phyloP scores from a whole-genome alignment of 2,797 vertebrate genomes.

The Anolis apletophallus region DNA sequence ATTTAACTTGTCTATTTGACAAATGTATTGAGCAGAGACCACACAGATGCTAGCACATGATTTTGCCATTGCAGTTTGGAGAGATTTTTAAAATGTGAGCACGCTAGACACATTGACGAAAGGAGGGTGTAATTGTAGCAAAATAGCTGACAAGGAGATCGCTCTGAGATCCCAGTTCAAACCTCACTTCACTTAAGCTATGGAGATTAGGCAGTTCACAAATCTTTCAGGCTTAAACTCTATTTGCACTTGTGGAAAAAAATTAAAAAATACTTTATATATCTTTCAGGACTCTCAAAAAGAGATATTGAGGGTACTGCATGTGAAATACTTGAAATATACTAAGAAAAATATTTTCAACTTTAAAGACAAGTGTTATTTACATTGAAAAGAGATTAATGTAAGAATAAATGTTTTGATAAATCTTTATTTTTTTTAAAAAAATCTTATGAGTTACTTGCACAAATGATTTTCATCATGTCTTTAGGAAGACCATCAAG shows the following conservation, averaged over 20 bases:
- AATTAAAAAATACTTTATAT: background rate
- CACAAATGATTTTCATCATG: no score
- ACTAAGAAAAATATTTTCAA: background rate
- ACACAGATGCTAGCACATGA: constrained; percentile 72
- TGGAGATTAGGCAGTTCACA: background rate
- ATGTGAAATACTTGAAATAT: background rate
- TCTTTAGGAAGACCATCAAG: background rate
- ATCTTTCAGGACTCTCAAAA: background rate
- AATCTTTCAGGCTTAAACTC: background rate
- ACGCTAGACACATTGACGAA: constrained; percentile 67
- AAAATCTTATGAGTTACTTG: background rate
- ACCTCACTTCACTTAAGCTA: background rate
- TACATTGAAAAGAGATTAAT: constrained; percentile 30
- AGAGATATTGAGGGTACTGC: background rate
- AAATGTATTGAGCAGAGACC: constrained; percentile 72
- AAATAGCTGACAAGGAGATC: background rate
- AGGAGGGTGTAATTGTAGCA: constrained; percentile 13
- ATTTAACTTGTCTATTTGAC: constrained; percentile 71
- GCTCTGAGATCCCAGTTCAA: background rate
- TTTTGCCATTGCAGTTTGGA: constrained; percentile 62
- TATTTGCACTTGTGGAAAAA: background rate
- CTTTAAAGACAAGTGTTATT: background rate
- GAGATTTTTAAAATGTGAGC: constrained; percentile 62
- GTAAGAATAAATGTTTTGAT: background rate
- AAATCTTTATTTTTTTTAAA: background rate